Evolutionary conservation across 2,797 vertebrate genomes (phyloP).

Genomic region (Cossypha heuglini): DNA sequence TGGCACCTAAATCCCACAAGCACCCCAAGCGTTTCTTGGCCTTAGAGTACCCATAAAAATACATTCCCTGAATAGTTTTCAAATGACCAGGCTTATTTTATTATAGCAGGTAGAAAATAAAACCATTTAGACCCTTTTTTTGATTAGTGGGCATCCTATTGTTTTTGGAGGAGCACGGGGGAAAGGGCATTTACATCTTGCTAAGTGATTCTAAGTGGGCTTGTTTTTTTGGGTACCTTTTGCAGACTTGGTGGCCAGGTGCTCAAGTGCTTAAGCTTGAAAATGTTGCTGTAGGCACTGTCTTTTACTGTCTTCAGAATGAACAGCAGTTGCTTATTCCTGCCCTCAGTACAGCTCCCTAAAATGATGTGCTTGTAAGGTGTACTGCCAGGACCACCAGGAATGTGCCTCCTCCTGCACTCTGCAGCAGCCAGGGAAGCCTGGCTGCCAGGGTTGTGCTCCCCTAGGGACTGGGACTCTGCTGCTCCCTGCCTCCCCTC

Average conservation of each 20-base stretch:
- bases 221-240: neutral
- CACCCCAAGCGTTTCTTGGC: neutral
- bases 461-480: too few relatives aligned
- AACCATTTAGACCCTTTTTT: neutral
- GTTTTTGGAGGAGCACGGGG: neutral
- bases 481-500: neutral
- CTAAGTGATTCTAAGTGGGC: neutral
- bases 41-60: neutral
- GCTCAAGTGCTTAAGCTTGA: neutral
- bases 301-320: neutral
- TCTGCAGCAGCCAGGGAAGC: neutral
- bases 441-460: rapidly evolving
- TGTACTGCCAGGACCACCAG: neutral
- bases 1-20: neutral
- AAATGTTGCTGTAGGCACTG: neutral
- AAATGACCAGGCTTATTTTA: neutral
- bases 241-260: neutral
- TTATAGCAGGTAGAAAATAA: neutral
- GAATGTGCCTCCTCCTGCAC: neutral
- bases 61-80: neutral
- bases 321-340: neutral
- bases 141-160: neutral
- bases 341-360: neutral
- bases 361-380: neutral
- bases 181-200: neutral